These are phyloP conservation scores for Hypanus sabinus DNA, from an alignment of 2,113 vertebrate genomes.

Conservation along the genomic window DNA sequence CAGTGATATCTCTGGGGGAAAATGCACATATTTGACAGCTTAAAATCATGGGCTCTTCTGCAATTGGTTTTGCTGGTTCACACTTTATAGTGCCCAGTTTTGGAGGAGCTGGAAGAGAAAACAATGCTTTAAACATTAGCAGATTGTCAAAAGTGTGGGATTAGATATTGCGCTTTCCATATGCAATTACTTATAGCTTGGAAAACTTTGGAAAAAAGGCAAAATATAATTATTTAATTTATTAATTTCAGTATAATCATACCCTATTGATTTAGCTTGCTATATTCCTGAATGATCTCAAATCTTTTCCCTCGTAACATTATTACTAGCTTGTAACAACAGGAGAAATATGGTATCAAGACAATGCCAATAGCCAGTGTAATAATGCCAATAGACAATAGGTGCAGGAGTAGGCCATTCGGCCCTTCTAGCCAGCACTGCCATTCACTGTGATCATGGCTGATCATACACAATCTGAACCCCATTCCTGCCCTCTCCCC, in stretches of 20 bases:
- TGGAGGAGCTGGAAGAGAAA: constrained; percentile 1
- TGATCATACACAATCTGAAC: too few relatives aligned
- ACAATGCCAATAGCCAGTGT: too few relatives aligned
- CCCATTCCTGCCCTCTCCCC: too few relatives aligned
- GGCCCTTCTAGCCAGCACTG: too few relatives aligned
- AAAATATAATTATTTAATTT: not conserved
- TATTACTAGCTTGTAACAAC: not conserved
- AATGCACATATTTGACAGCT: not conserved
- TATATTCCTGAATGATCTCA: not conserved
- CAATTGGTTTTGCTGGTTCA: not conserved
- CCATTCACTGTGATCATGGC: too few relatives aligned
- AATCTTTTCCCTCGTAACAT: not conserved
- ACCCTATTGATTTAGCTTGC: not conserved
- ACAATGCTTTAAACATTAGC: not conserved
- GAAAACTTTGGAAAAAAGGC: not conserved
- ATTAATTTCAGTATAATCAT: not conserved
- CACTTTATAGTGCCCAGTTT: not conserved
- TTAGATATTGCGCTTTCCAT: not conserved
- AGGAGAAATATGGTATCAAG: not conserved
- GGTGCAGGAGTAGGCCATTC: too few relatives aligned
- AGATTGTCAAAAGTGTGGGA: not conserved
- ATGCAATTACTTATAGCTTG: not conserved
- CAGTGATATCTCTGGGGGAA: not conserved
- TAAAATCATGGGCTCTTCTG: not conserved
- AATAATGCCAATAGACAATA: too few relatives aligned